Base-by-base conservation (phyloP, 2,888 invertebrate genomes). In the Synergus umbraculus region DNA sequence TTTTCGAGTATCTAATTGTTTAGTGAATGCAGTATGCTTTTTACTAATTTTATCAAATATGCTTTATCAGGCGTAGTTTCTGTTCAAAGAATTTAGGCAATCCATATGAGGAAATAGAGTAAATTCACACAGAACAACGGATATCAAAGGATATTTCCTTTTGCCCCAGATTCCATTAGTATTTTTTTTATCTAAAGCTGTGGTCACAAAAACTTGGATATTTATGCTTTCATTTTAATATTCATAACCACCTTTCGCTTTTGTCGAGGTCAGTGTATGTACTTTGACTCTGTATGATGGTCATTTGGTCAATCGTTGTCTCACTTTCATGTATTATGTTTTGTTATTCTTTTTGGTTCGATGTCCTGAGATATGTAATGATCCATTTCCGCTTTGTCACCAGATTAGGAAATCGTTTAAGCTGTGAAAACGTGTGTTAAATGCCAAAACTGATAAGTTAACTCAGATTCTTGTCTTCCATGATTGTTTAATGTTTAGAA, bases 181-280 rank as follows among this genome's bases (percentile, higher is more conserved):
- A 69, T 69, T 69, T 60, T 60, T 18, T 5, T 18, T 10, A 1
- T 58, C n/a, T n/a, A 18, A 29, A 49, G 46, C 49, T 46, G 9
- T 49, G 7, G 49, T 69, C 3, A 22, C 49, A 69, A 67, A 67
- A 67, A 22, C 13, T 22, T 0, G n/a, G 44, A 44, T 67, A 18
- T 15, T 4, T 60, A 18, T 60, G 22, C 29, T 46, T 22, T 12
- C 46, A 69, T 46, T 69, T 69, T 69, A 69, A 46, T 67, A 44
- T 49, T 49, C 49, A 29, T 29, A 22, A 46, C 15, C 46, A 69
- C 67, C 67, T 69, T 46, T 46, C 67, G 18, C 22, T 69, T 49
- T 49, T 29, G 46, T 9, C 69, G 49, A 69, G 37, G 69, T 69
- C 69, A 37, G 29, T 65, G 41, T 29, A 29, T 65, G 41, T 29